Percentiles rank a stretch among this genome's conserved stretches.
phyloP scores from a whole-genome alignment of 2,888 invertebrate species.

The Drosophila limbata region DNA sequence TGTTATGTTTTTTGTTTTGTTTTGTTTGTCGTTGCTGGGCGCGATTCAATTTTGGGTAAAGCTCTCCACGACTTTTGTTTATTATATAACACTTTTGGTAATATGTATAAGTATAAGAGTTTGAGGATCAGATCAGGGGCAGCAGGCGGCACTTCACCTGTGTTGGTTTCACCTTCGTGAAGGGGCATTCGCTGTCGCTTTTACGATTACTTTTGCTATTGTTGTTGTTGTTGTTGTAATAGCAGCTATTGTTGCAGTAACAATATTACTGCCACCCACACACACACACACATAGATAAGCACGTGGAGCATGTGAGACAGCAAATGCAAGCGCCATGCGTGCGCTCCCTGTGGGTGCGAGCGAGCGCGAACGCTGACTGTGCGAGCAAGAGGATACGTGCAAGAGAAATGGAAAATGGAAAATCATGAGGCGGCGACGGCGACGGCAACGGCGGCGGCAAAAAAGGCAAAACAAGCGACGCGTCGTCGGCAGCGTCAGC shows the following conservation, averaged over 20 bases:
- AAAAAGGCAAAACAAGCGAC: slow-evolving; percentile 56
- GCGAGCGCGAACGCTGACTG: slow-evolving; percentile 45
- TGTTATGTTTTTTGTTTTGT: slow-evolving; percentile 9
- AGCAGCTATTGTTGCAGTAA: slow-evolving; percentile 76
- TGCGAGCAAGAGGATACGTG: slow-evolving; percentile 53
- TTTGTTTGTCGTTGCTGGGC: slow-evolving; percentile 29
- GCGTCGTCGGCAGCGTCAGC: slow-evolving; percentile 47
- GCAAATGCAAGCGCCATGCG: slow-evolving; percentile 80
- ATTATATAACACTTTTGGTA: slow-evolving; percentile 50
- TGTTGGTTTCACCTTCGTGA: slow-evolving; percentile 37
- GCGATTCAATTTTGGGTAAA: slow-evolving; percentile 15
- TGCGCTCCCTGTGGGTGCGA: slow-evolving; percentile 54
- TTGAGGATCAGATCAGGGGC: slow-evolving; percentile 59
- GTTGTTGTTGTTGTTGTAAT: slow-evolving; percentile 51
- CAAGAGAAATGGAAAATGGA: slow-evolving; percentile 62
- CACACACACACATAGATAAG: slow-evolving; percentile 28
- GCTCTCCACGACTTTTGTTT: slow-evolving; percentile 7
- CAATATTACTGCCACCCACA: slow-evolving; percentile 73
- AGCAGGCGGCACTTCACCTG: slow-evolving; percentile 14
- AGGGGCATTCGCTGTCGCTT: slow-evolving; percentile 40
- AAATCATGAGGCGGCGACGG: slow-evolving; percentile 46
- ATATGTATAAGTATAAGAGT: slow-evolving; percentile 43
- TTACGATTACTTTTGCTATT: slow-evolving; percentile 19
- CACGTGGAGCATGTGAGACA: slow-evolving; percentile 65
- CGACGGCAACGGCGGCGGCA: slow-evolving; percentile 30